Evolutionary conservation across 2,113 vertebrate genomes (phyloP), one percentile per base, ranked within the genome.

Genomic region (Leptodactylus fuscus): DNA sequence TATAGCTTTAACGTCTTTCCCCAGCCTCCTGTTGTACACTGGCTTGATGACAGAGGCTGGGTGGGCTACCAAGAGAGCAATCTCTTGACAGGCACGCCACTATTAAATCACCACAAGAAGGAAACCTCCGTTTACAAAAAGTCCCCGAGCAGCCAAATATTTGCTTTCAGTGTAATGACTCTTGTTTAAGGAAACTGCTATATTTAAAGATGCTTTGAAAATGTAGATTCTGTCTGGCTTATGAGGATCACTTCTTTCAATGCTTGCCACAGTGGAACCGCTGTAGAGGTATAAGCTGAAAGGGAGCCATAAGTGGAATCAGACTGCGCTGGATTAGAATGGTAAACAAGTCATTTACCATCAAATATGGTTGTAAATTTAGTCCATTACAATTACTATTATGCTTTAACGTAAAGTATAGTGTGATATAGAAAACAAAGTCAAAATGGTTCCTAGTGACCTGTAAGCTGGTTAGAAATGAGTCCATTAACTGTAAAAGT

Each of bases 161-260:
- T 85, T 85, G 55, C 71, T 77, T 77, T 85, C 48, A 73, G 65
- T 44, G 46, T 38, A 51, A 82, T 73, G 53, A 82, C 32, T 49
- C 65, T 73, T 82, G 81, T 82, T 82, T 82, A 58, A 71, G 81
- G 81, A 82, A 73, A 82, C 81, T 13, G 24, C 73, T 84, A 65
- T 44, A 76, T 58, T 48, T 82, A 65, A 65, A 87, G 73, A 4
- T 87, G 87, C 16, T 84, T 87, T 92, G 88, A 92, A 93, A 90
- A 91, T 89, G 89, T 89, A 90, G 86, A n/a, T 18, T 48, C 69
- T 89, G 89, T 92, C 27, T 77, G 60, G 44, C 55, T 76, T 48
- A 36, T 9, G 20, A 38, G 18, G 24, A 27, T 62, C n/a, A 75
- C 15, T 27, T 76, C 22, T 44, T 60, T 75, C 46, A 83, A 60